Percentiles rank a stretch among this genome's conserved stretches.
Conservation (phyloP, 1,140 invertebrate genomes). For the Druon quercuslanigerum region DNA sequence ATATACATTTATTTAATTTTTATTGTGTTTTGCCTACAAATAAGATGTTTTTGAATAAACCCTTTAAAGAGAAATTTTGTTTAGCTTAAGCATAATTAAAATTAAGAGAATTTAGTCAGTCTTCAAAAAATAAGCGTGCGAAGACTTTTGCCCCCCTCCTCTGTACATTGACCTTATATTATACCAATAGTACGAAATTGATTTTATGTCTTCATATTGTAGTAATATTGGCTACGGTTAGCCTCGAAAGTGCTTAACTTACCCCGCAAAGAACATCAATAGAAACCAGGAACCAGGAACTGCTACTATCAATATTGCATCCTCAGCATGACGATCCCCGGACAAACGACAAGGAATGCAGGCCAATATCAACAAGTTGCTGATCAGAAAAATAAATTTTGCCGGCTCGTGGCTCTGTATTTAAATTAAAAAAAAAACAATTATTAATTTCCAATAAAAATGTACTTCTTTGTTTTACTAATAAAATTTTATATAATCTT, state of each 20-base stretch:
- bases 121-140: too few species aligned
- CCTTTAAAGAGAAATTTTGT: too few species aligned
- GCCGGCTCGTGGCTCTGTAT: slow-evolving; percentile 91
- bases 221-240: neutral
- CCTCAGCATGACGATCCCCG: slow-evolving; percentile 86
- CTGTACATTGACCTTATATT: too few species aligned
- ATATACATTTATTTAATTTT: too few species aligned
- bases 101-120: too few species aligned
- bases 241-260: slow-evolving; percentile 54
- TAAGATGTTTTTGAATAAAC: too few species aligned
- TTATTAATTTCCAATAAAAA: slow-evolving; percentile 29
- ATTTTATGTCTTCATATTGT: neutral
- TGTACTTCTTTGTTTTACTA: too few species aligned
- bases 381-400: slow-evolving; percentile 94
- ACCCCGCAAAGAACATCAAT: slow-evolving; percentile 99
- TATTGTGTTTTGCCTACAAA: too few species aligned
- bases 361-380: slow-evolving; percentile 93
- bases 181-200: neutral
- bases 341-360: slow-evolving; percentile 93
- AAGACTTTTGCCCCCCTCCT: too few species aligned
- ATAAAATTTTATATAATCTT: too few species aligned
- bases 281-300: slow-evolving; percentile 97
- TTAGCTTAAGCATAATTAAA: too few species aligned
- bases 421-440: slow-evolving; percentile 39
- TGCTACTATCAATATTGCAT: slow-evolving; percentile 93